Conservation (phyloP, 2,113 vertebrate species). For the Gnathonemus longibarbis region DNA sequence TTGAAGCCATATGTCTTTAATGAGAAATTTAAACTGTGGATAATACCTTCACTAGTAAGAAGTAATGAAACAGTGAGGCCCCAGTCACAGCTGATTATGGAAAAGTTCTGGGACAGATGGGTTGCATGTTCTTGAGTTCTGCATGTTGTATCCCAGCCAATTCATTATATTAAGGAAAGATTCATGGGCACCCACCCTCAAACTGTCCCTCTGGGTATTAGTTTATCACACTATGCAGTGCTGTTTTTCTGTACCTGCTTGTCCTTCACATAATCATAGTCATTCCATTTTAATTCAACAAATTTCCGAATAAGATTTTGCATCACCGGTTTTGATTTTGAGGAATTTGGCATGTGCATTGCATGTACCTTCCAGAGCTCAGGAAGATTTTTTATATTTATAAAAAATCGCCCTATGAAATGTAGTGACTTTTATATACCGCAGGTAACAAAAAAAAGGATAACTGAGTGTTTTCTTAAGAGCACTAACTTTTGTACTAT, state of each 20-base stretch:
- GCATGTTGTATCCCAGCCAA: not conserved
- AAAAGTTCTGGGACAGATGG: not conserved
- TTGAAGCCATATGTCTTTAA: not conserved
- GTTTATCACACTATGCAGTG: not conserved
- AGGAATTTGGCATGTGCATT: not conserved
- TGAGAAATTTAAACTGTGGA: not conserved
- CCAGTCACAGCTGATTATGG: not conserved
- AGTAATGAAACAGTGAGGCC: not conserved
- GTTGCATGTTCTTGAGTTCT: not conserved
- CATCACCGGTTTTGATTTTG: not conserved
- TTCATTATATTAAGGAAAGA: not conserved
- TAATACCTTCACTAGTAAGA: not conserved
- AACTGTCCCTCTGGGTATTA: not conserved
- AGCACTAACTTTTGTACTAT: not conserved
- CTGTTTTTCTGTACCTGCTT: not conserved
- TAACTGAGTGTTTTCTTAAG: not conserved
- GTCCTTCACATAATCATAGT: not conserved
- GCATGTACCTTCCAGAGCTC: not conserved
- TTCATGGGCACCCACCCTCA: not conserved
- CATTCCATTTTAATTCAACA: not conserved
- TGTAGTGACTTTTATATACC: not conserved
- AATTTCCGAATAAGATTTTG: not conserved
- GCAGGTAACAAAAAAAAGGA: not conserved
- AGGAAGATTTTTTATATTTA: not conserved
- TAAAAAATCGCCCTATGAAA: not conserved